Percentiles rank a stretch among this genome's conserved stretches.
phyloP scores from a whole-genome alignment of 2,888 invertebrate genomes.

The Napeogenes inachia region DNA sequence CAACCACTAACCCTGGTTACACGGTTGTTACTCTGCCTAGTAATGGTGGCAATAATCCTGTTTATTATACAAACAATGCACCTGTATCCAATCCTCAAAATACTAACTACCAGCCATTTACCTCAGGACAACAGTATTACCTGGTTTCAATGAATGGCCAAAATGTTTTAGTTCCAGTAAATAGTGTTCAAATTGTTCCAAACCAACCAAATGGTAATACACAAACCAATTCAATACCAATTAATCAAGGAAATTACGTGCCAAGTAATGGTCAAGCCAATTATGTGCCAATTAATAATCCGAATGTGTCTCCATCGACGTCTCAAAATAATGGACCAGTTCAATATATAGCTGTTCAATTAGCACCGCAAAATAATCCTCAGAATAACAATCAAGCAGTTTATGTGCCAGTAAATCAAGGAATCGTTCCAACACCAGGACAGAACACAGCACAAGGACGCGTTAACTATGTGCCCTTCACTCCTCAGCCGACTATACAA shows the following conservation, averaged over 20 bases:
- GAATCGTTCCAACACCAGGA: background rate
- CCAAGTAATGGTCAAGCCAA: constrained; percentile 9
- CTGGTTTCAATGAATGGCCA: constrained; percentile 24
- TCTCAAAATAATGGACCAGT: constrained; percentile 4
- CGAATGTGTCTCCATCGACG: constrained; percentile 4
- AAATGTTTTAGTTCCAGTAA: constrained; percentile 21
- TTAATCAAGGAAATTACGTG: constrained; percentile 10
- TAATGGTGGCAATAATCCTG: constrained; percentile 9
- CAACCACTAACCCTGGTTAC: constrained; percentile 12
- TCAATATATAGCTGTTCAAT: constrained; percentile 3
- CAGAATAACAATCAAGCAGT: background rate
- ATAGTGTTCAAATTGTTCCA: constrained; percentile 4
- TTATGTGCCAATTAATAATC: constrained; percentile 14
- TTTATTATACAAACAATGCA: constrained; percentile 1
- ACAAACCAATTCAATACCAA: constrained; percentile 6
- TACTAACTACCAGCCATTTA: constrained; percentile 7
- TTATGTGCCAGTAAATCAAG: constrained; percentile 1
- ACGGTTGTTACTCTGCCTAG: constrained; percentile 16
- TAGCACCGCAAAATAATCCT: constrained; percentile 6
- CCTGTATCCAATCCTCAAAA: background rate
- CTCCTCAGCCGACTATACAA: background rate
- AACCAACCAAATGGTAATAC: constrained; percentile 8
- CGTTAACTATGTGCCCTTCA: background rate
- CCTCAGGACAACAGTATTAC: constrained; percentile 15
- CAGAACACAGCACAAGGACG: background rate